Percentiles rank a stretch among this genome's conserved stretches.
phyloP scores from a whole-genome alignment of 2,888 invertebrate genomes.

The Drosophila neutralis region DNA sequence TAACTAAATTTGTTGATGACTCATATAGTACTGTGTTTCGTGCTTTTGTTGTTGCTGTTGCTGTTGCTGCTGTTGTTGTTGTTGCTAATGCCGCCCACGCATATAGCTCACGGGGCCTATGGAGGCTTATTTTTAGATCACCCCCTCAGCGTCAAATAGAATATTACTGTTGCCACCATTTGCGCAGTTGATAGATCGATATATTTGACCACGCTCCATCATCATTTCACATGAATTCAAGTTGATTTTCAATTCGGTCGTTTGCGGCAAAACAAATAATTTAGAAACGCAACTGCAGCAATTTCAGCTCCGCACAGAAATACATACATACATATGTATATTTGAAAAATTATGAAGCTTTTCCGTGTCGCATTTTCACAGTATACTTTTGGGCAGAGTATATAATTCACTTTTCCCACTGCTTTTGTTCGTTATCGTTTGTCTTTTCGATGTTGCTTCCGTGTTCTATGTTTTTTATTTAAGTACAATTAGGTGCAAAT shows the following conservation, averaged over 20 bases:
- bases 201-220: conserved; percentile 12
- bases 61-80: not conserved
- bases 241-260: conserved; percentile 14
- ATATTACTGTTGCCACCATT: conserved; percentile 23
- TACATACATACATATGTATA: not conserved
- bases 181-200: conserved; percentile 61
- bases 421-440: not conserved
- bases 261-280: conserved; percentile 7
- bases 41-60: conserved; percentile 13
- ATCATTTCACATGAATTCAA: conserved; percentile 2
- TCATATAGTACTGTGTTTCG: conserved; percentile 29
- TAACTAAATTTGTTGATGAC: conserved; percentile 37
- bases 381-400: conserved; percentile 61
- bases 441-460: not conserved
- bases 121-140: conserved; percentile 66
- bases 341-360: conserved; percentile 1
- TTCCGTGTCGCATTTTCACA: conserved; percentile 14
- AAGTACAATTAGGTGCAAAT: not conserved
- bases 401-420: conserved; percentile 23
- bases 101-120: conserved; percentile 36
- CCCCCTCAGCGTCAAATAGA: conserved; percentile 6
- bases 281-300: conserved; percentile 10
- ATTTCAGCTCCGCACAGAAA: conserved; percentile 7
- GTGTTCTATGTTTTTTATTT: not conserved
- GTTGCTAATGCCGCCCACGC: conserved; percentile 37